Base-by-base conservation (phyloP, 2,113 vertebrate genomes). In the Xenus cinereus region DNA sequence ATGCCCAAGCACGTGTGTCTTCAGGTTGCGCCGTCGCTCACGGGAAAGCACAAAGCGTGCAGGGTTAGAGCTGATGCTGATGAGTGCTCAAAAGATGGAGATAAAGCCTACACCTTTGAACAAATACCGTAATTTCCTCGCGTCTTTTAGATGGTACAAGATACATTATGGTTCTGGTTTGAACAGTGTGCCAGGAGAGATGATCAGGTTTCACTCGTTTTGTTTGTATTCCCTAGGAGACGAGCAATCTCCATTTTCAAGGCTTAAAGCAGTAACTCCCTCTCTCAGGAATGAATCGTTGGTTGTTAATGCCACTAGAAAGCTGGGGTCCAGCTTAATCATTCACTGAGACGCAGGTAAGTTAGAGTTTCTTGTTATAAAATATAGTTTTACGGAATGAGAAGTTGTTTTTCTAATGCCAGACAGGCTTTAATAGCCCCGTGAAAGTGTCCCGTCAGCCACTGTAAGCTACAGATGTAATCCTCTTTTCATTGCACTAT, bases 181-280 rank as follows among this genome's bases (percentile, higher is more conserved):
- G 95, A 94, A 57, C 89, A 78, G 72, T 71, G 84, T 91, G 92
- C 60, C 83, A 87, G 90, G 95, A 95, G 80, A 90, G 88, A 51
- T 12, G 95, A 96, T 98, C 96, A 84, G 95, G 97, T 98, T 98
- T 96, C 97, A 96, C 90, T 92, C 50, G 33, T 94, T 97, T 87
- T 28, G 83, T 85, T 97, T 94, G n/a, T 22, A 86, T 96, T 97
- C 45, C 97, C 97, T 95, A 96, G 96, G 98, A 98, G 97, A 98
- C 53, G 4, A 91, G 51, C 64, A 54, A 89, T 77, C 95, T 94
- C 85, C 73, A 68, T 95, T 97, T 96, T 53, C 80, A 78, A 89
- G 69, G 75, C 90, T 96, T 89, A 72, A 90, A 81, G 89, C 81
- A 83, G 59, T 46, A 90, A 84, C 71, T 95, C n/a, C 33, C 39